A percentile compares a stretch with the other conserved stretches of the same genome.
These are phyloP conservation scores for Lepilemur septentrionalis DNA, from an alignment of 2,797 vertebrate species.

Conservation along the genomic window DNA sequence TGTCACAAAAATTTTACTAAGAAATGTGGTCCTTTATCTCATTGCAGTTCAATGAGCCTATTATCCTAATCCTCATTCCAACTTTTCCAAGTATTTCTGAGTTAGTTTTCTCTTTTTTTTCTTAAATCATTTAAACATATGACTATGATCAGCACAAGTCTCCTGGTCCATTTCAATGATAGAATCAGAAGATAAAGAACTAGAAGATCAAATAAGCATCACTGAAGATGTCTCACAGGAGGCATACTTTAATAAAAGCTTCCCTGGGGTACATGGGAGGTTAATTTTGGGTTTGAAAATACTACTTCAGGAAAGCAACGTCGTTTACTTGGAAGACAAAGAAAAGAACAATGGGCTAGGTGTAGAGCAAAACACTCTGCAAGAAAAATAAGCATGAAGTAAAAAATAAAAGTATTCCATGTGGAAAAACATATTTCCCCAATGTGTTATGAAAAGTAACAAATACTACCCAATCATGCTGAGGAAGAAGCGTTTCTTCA, in stretches of 20 bases:
- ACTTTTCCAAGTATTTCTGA: not conserved
- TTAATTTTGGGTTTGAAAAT: constrained; percentile 76
- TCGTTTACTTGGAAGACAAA: constrained; percentile 80
- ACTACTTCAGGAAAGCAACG: constrained; percentile 67
- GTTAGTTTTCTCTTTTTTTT: not conserved
- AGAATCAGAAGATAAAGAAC: constrained; percentile 15
- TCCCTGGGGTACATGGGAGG: constrained; percentile 57
- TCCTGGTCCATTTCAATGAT: not conserved
- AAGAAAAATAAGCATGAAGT: constrained; percentile 78
- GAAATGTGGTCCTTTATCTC: not conserved
- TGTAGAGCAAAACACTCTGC: constrained; percentile 77
- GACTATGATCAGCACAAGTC: not conserved
- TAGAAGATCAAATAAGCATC: not conserved
- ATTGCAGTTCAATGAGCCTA: not conserved
- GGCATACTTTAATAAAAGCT: constrained; percentile 9
- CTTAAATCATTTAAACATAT: not conserved
- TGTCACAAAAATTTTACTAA: not conserved
- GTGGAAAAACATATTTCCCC: constrained; percentile 77
- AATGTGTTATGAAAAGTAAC: constrained; percentile 63
- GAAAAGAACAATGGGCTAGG: constrained; percentile 73
- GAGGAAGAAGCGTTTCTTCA: constrained; percentile 47
- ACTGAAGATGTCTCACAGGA: constrained; percentile 22
- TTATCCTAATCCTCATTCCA: not conserved
- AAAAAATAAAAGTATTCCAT: constrained; percentile 61
- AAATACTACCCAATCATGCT: constrained; percentile 54